phyloP scores from a whole-genome alignment of 2,888 invertebrate species.

The Orthosia gothica region DNA sequence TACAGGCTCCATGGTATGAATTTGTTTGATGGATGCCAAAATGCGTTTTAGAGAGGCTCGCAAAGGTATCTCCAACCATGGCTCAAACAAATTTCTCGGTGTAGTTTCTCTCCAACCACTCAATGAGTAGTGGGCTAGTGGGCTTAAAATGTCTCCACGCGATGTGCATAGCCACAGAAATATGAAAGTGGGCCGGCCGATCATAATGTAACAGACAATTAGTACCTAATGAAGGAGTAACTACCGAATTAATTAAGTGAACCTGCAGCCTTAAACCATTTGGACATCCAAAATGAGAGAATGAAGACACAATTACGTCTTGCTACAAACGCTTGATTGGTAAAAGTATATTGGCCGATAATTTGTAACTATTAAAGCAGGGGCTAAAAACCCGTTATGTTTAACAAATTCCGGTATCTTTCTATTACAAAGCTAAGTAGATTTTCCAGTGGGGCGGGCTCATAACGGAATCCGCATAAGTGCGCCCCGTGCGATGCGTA shows the following conservation, averaged over 20 bases:
- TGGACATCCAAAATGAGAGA: no score
- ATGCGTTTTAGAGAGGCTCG: neutral
- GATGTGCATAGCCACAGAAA: neutral
- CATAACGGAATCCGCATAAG: slow-evolving; percentile 79
- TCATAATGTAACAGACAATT: neutral
- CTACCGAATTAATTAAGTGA: neutral
- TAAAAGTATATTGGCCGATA: neutral
- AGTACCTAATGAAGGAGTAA: neutral
- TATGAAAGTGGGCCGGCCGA: neutral
- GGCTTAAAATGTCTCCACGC: neutral
- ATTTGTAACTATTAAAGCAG: slow-evolving; percentile 12
- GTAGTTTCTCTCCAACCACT: no score
- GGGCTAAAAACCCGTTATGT: slow-evolving; percentile 43
- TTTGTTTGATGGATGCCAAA: neutral
- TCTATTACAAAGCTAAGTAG: slow-evolving; percentile 60
- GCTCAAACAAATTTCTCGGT: neutral
- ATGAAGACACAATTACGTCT: neutral
- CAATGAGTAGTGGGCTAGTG: neutral
- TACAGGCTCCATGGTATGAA: neutral
- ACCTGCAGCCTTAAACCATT: neutral
- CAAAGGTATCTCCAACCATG: neutral
- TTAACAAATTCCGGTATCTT: slow-evolving; percentile 52
- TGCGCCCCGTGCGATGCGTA: slow-evolving; percentile 74
- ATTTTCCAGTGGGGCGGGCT: slow-evolving; percentile 52
- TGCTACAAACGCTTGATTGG: neutral